These are phyloP conservation scores for Symphodus melops DNA, from an alignment of 2,113 vertebrate species.

Conservation along the genomic window DNA sequence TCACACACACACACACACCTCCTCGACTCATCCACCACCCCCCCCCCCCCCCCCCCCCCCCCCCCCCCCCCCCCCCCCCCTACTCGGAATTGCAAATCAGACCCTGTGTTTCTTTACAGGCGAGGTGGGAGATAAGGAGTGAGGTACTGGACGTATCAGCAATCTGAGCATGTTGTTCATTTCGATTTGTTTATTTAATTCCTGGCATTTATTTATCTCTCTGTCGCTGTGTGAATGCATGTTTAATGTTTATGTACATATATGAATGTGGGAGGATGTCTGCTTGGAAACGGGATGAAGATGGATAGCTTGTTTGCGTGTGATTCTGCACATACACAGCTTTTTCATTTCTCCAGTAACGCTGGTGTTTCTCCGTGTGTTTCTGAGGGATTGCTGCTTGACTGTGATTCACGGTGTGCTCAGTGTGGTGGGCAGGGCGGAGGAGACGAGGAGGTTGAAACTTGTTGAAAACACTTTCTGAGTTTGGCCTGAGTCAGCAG, in stretches of 20 bases:
- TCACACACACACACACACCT: too few species aligned
- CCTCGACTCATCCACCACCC: constrained; percentile 11
- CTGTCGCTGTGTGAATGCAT: constrained; percentile 21
- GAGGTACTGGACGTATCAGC: constrained; percentile 48
- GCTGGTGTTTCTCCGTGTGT: constrained; percentile 7
- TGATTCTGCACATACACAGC: constrained; percentile 41
- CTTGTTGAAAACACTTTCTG: constrained; percentile 28
- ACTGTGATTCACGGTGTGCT: background rate
- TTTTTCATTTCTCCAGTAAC: constrained; percentile 12
- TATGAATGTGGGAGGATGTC: constrained; percentile 26
- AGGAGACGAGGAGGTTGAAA: constrained; percentile 17
- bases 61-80: background rate
- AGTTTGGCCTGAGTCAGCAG: constrained; percentile 54
- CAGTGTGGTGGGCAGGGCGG: background rate
- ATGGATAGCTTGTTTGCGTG: constrained; percentile 55
- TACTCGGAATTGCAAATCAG: constrained; percentile 67
- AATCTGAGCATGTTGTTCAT: constrained; percentile 61
- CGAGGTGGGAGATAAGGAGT: constrained; percentile 57
- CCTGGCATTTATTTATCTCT: constrained; percentile 53
- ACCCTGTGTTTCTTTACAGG: constrained; percentile 46
- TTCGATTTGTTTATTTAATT: constrained; percentile 57
- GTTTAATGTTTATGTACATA: constrained; percentile 36
- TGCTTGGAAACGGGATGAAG: constrained; percentile 38
- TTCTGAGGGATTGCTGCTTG: background rate
- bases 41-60: constrained; percentile 2